Base-by-base conservation (phyloP, 2,888 invertebrate genomes). In the Uropetala carovei region DNA sequence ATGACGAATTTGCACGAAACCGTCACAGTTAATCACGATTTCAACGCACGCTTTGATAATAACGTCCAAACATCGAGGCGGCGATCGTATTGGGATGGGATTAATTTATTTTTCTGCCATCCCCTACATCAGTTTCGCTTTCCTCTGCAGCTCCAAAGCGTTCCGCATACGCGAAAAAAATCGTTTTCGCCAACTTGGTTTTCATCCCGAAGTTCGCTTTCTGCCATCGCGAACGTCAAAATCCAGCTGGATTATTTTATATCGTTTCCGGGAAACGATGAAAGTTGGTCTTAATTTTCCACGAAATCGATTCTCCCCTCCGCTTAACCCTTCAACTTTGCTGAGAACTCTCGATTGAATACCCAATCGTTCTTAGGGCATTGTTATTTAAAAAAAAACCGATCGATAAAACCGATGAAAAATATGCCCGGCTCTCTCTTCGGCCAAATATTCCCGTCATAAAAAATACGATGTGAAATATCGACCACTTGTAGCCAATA, bases 401-500 rank as follows among this genome's bases (percentile, higher is more conserved):
- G 64, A 89, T 89, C 89, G 60, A 68, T 68, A 64, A 43, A 43
- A 43, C 43, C 43, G 43, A 43, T 43, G n/a, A n/a, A n/a, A n/a
- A n/a, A n/a, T n/a, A n/a, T n/a, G n/a, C n/a, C n/a, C n/a, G n/a
- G n/a, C n/a, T n/a, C n/a, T n/a, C n/a, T n/a, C 43, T 43, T 56
- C n/a, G 64, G 64, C 64, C 89, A 30, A 68, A 89, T 64, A 89
- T 89, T 89, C 64, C 64, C 60, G 64, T 68, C 89, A 89, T 64
- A 89, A 89, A 89, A 64, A 64, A 27, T 10, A n/a, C 27, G 64
- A 64, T n/a, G 43, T 89, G 64, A 89, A 89, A 89, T 89, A 89
- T 89, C 60, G 89, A 89, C 89, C 89, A 89, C 89, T 89, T 89
- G 89, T 89, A 64, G 89, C 89, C 89, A 13, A 14, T 68, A 64